phyloP scores from a whole-genome alignment of 2,888 invertebrate species.

The Pardosa pseudoannulata region DNA sequence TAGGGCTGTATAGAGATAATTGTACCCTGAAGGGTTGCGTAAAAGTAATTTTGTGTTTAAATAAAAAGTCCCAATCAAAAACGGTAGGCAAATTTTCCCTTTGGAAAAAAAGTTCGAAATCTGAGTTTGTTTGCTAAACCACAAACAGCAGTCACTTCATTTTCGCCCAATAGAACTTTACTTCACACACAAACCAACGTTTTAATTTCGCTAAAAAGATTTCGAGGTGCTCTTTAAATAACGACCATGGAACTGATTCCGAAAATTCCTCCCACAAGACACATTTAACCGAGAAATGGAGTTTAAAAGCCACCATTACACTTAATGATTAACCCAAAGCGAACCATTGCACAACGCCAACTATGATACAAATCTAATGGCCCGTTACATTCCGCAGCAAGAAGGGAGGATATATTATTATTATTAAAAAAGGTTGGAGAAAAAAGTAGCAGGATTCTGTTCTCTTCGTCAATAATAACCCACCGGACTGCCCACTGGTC shows the following conservation, averaged over 20 bases:
- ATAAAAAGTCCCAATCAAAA: too few species aligned
- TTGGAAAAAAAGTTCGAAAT: too few species aligned
- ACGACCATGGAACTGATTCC: neutral
- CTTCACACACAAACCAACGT: neutral
- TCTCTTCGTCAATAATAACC: slow-evolving; percentile 41
- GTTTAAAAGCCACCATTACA: neutral
- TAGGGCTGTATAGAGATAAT: too few species aligned
- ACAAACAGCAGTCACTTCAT: too few species aligned
- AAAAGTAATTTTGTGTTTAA: too few species aligned
- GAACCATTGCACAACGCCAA: neutral
- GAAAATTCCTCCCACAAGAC: neutral
- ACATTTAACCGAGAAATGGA: neutral
- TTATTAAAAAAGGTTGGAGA: neutral
- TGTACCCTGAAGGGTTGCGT: too few species aligned
- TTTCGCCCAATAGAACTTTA: neutral
- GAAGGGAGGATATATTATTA: slow-evolving; percentile 1
- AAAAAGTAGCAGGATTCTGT: neutral
- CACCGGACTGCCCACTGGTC: slow-evolving; percentile 47
- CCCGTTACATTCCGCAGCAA: slow-evolving; percentile 7
- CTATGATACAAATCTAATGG: slow-evolving; percentile 7
- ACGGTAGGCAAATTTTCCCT: too few species aligned
- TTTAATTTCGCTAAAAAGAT: neutral
- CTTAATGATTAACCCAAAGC: neutral
- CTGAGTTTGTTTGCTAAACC: too few species aligned
- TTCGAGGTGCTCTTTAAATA: neutral